phyloP scores from a whole-genome alignment of 2,797 vertebrate species.

The Melanotaenia maccullochi region DNA sequence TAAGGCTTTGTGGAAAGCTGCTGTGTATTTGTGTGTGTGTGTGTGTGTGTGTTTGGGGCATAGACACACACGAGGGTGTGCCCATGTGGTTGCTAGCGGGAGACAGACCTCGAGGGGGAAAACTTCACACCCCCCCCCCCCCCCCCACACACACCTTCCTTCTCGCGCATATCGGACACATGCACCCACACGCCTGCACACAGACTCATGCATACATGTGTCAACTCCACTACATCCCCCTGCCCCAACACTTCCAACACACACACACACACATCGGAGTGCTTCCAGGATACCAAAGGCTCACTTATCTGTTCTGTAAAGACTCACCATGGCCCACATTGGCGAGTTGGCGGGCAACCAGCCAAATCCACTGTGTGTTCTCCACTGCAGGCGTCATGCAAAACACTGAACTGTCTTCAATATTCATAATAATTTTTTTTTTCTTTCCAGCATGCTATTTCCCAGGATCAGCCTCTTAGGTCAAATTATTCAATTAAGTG shows the following conservation, averaged over 20 bases:
- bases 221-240: slow-evolving; percentile 22
- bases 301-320: slow-evolving; percentile 82
- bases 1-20: slow-evolving; percentile 67
- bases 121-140: slow-evolving; percentile 50
- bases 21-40: slow-evolving; percentile 25
- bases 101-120: slow-evolving; percentile 72
- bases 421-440: slow-evolving; percentile 79
- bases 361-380: slow-evolving; percentile 79
- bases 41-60: slow-evolving; percentile 22
- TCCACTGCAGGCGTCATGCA: slow-evolving; percentile 75
- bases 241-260: slow-evolving; percentile 33
- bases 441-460: slow-evolving; percentile 77
- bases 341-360: slow-evolving; percentile 75
- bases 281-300: slow-evolving; percentile 80
- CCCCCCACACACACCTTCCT: slow-evolving; percentile 10
- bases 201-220: slow-evolving; percentile 55
- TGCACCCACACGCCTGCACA: slow-evolving; percentile 57
- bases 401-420: slow-evolving; percentile 80
- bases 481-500: slow-evolving; percentile 92
- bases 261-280: slow-evolving; percentile 59
- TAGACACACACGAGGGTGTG: slow-evolving; percentile 35
- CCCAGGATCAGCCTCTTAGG: slow-evolving; percentile 87
- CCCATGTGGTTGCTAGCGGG: slow-evolving; percentile 64
- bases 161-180: slow-evolving; percentile 63
- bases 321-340: slow-evolving; percentile 79